These are phyloP conservation scores for Phragmatobia fuliginosa DNA, from an alignment of 2,888 invertebrate genomes.

Conservation along the genomic window DNA sequence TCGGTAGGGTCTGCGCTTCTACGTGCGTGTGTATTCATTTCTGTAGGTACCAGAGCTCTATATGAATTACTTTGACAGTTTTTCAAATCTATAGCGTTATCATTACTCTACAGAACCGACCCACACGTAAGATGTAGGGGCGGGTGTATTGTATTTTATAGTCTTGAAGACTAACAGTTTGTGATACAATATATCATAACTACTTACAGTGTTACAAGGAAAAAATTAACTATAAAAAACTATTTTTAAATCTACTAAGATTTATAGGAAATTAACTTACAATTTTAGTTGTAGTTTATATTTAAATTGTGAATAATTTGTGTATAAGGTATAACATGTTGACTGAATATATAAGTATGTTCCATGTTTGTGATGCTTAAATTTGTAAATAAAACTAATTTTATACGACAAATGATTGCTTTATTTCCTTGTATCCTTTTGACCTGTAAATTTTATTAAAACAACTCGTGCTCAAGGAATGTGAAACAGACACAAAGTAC, in stretches of 20 bases:
- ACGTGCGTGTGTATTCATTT: too few relatives aligned
- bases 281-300: background rate
- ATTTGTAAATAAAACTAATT: slow-evolving; percentile 17
- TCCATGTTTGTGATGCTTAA: slow-evolving; percentile 4
- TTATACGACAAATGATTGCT: slow-evolving; percentile 3
- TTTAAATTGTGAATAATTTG: background rate
- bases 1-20: too few relatives aligned
- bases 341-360: slow-evolving; percentile 9
- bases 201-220: background rate
- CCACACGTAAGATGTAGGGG: too few relatives aligned
- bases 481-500: too few relatives aligned
- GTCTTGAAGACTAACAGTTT: too few relatives aligned
- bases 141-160: background rate
- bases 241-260: too few relatives aligned
- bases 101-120: too few relatives aligned
- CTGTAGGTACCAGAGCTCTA: too few relatives aligned
- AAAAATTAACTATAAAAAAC: slow-evolving; percentile 2
- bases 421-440: background rate
- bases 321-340: background rate
- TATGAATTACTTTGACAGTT: too few relatives aligned
- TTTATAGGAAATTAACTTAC: background rate
- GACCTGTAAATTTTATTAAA: too few relatives aligned
- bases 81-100: too few relatives aligned
- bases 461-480: too few relatives aligned
- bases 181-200: background rate